Conservation (phyloP, 2,888 invertebrate species). For the Phania funesta region DNA sequence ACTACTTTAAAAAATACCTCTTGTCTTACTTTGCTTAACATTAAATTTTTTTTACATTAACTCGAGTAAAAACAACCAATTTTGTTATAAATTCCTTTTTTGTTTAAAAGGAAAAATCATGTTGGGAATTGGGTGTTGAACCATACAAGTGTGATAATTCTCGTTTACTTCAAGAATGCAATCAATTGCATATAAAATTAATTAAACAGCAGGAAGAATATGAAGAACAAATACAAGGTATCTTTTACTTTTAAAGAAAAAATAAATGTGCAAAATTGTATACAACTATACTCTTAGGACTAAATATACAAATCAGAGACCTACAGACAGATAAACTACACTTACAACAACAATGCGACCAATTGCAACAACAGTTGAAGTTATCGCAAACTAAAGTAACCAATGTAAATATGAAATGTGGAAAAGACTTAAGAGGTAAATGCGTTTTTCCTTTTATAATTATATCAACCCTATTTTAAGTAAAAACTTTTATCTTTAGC, state of each 20-base stretch:
- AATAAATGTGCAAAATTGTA: background rate
- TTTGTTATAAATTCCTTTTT: constrained; percentile 9
- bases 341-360: constrained; percentile 80
- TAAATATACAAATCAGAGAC: constrained; percentile 81
- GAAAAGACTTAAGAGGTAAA: constrained; percentile 70
- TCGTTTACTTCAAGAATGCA: constrained; percentile 87
- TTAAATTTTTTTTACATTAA: too few relatives aligned
- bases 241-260: background rate
- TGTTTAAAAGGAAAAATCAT: constrained; percentile 83
- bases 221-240: constrained; percentile 82
- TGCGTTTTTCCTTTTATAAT: background rate
- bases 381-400: constrained; percentile 80
- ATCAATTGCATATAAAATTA: constrained; percentile 85
- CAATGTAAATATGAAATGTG: constrained; percentile 67
- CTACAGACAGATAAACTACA: constrained; percentile 82
- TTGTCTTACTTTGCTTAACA: too few relatives aligned
- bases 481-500: constrained; percentile 66
- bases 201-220: constrained; percentile 85
- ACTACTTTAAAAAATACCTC: too few relatives aligned
- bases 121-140: constrained; percentile 86
- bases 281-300: constrained; percentile 77
- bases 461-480: background rate
- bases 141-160: constrained; percentile 91
- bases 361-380: constrained; percentile 81
- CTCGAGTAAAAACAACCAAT: too few relatives aligned